phyloP scores from a whole-genome alignment of 2,113 vertebrate species.

The Mastomys coucha region DNA sequence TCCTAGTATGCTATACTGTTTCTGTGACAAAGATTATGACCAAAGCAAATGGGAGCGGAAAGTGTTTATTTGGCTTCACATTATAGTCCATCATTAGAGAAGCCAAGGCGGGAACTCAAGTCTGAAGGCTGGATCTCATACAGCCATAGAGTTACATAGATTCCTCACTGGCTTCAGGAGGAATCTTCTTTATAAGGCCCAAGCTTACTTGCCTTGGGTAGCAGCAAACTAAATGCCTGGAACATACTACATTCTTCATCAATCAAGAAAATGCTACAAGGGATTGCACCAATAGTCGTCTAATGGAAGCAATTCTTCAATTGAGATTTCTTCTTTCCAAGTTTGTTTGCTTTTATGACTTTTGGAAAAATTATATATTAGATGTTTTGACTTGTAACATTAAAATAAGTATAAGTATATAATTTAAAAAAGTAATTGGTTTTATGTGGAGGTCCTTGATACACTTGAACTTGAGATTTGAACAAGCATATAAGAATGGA shows the following conservation, averaged over 20 bases:
- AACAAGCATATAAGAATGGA: too few relatives aligned
- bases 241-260: not conserved
- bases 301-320: not conserved
- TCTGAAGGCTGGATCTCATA: not conserved
- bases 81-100: not conserved
- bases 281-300: not conserved
- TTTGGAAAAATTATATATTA: not conserved
- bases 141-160: not conserved
- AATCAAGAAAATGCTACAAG: not conserved
- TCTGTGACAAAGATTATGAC: not conserved
- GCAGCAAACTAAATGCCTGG: not conserved
- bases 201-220: too few relatives aligned
- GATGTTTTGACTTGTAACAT: not conserved
- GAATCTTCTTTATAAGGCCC: rapidly evolving
- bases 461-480: too few relatives aligned
- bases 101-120: not conserved
- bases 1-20: not conserved
- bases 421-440: not conserved
- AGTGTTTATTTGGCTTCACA: not conserved
- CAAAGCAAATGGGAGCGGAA: not conserved
- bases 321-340: not conserved
- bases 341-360: too few relatives aligned
- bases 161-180: not conserved
- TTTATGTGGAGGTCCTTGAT: too few relatives aligned
- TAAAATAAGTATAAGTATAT: not conserved